Conservation (phyloP, 2,113 vertebrate genomes). For the Heptranchias perlo region DNA sequence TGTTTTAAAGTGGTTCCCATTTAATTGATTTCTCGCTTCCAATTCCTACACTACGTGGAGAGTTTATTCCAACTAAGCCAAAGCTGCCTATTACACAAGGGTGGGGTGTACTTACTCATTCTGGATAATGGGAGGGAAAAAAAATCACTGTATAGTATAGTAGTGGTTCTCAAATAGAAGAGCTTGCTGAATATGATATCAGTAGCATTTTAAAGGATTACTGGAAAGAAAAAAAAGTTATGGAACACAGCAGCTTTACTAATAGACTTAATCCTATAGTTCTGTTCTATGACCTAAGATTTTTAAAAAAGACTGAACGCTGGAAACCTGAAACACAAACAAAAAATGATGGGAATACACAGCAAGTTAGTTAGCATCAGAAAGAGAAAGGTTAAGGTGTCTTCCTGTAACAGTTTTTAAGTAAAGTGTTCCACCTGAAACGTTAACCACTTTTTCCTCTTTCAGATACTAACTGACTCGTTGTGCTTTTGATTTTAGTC, state of each 20-base stretch:
- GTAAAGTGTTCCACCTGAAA: not conserved
- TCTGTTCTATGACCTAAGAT: not conserved
- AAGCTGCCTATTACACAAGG: not conserved
- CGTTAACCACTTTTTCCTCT: not conserved
- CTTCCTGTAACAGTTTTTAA: not conserved
- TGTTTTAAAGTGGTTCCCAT: not conserved
- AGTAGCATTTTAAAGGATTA: slow-evolving; percentile 11
- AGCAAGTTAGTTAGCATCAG: not conserved
- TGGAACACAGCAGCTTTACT: not conserved
- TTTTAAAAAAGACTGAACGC: not conserved
- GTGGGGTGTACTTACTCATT: not conserved
- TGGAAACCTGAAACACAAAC: not conserved
- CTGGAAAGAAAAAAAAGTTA: not conserved
- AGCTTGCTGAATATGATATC: not conserved
- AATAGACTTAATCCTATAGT: not conserved
- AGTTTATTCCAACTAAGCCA: not conserved
- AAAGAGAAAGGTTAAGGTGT: not conserved
- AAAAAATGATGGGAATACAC: not conserved
- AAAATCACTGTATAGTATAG: not conserved
- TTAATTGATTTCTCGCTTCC: not conserved
- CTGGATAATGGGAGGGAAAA: not conserved
- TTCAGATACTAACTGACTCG: not conserved
- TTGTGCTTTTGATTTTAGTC: not conserved
- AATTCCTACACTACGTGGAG: not conserved
- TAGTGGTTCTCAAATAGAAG: not conserved